Base-by-base conservation (phyloP, 2,797 vertebrate species). In the Toxotes lorentzi region DNA sequence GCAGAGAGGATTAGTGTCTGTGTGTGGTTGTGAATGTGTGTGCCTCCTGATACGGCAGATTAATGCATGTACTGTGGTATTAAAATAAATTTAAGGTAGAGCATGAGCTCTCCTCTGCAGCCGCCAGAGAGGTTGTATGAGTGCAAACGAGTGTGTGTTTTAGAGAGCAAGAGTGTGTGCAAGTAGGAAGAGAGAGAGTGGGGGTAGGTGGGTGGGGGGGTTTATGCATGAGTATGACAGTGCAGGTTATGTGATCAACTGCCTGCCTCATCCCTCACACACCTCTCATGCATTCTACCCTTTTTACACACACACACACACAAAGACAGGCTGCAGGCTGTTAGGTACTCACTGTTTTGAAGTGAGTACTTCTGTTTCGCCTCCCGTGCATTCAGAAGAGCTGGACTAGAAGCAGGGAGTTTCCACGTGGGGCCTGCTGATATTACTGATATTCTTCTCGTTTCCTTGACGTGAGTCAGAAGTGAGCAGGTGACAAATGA, bases 51-150 rank as follows among this genome's bases (percentile, higher is more conserved):
- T 83, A 82, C 56, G 1, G 64, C 72, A 90, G 90, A 91, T 89
- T 85, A 87, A 90, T 89, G 83, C 62, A 81, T 83, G 87, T 83
- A 51, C 69, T 80, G 65, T 71, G 53, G 70, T 72, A 82, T 81
- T 68, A 81, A 81, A 87, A 87, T 62, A 40, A 83, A 85, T 79
- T 64, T 60, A 61, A 79, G 82, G 67, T 45, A 21, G 27, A 32
- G 76, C 23, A 23, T 50, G 53, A 19, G 53, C 79, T 73, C 51
- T 76, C 32, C 56, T 79, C 59, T 82, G 81, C 84, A 76, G 72
- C 41, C 6, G 65, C 35, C 43, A 66, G 68, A 71, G 75, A 73
- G 74, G 43, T 56, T 54, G 48, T 24, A 27, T 21, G 66, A 62
- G 74, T 17, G 60, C 61, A 19, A 30, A 40, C 2, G 11, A 21